Percentiles rank a stretch among this genome's conserved stretches.
These are phyloP conservation scores for Melanerpes formicivorus DNA, from an alignment of 2,113 vertebrate genomes.

Conservation along the genomic window DNA sequence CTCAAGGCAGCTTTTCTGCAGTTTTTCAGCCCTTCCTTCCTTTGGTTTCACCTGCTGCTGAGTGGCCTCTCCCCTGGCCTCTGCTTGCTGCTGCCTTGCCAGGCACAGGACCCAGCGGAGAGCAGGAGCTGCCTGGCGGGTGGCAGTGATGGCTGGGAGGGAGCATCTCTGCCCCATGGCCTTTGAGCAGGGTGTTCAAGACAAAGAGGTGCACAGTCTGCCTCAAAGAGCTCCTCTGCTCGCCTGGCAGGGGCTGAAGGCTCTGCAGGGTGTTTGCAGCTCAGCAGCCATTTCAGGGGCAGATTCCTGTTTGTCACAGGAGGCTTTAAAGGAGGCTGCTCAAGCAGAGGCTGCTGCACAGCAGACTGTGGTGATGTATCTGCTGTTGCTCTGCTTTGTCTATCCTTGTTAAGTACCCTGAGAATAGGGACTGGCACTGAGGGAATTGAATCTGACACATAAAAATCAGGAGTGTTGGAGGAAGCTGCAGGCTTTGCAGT, in stretches of 20 bases:
- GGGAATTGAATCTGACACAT: conserved; percentile 49
- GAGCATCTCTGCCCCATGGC: background rate
- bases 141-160: background rate
- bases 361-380: background rate
- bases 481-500: background rate
- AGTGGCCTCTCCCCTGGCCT: background rate
- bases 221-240: background rate
- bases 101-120: background rate
- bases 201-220: background rate
- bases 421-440: background rate
- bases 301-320: background rate
- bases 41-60: background rate
- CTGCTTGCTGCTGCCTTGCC: background rate
- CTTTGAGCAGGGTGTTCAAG: fast-evolving
- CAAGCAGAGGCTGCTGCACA: background rate
- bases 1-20: background rate
- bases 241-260: conserved; percentile 21
- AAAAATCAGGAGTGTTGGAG: background rate
- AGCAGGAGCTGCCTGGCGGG: background rate
- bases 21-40: background rate
- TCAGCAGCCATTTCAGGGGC: background rate
- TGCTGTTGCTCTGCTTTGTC: conserved; percentile 1
- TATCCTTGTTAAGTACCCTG: conserved; percentile 34
- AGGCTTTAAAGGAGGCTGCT: background rate
- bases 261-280: background rate